Evolutionary conservation across 2,888 invertebrate genomes (phyloP).

Genomic region (Lochmaea capreae): DNA sequence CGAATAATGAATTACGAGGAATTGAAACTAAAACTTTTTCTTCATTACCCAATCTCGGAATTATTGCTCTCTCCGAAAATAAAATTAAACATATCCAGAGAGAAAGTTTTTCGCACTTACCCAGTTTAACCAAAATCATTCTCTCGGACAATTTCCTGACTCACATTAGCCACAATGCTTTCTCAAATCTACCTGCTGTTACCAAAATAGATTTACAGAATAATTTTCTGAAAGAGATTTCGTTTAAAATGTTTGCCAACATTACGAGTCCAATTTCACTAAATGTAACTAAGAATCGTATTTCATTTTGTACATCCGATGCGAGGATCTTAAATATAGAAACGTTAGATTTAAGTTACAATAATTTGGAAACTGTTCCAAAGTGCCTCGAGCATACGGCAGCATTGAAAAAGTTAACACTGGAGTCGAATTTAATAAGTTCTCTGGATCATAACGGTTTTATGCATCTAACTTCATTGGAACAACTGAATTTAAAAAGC

Average conservation of each 20-base stretch:
- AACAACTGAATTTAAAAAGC: slow-evolving; percentile 78
- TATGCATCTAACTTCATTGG: slow-evolving; percentile 76
- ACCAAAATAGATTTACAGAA: slow-evolving; percentile 84
- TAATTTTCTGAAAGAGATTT: slow-evolving; percentile 79
- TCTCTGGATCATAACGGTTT: slow-evolving; percentile 80
- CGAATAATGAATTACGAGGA: slow-evolving; percentile 81
- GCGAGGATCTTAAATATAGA: slow-evolving; percentile 72
- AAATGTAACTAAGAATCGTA: slow-evolving; percentile 81
- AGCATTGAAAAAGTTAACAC: slow-evolving; percentile 75
- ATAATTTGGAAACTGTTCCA: slow-evolving; percentile 75
- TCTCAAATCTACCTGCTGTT: slow-evolving; percentile 80
- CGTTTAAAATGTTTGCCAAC: slow-evolving; percentile 76
- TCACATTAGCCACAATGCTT: slow-evolving; percentile 78
- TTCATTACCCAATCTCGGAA: slow-evolving; percentile 78
- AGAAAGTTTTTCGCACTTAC: slow-evolving; percentile 81
- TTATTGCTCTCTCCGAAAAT: slow-evolving; percentile 83
- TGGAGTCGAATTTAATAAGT: slow-evolving; percentile 80
- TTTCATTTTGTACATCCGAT: slow-evolving; percentile 66
- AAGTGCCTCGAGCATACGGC: slow-evolving; percentile 76
- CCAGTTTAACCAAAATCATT: slow-evolving; percentile 83
- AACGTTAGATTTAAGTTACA: slow-evolving; percentile 78
- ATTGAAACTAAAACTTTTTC: slow-evolving; percentile 79
- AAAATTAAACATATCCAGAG: slow-evolving; percentile 77
- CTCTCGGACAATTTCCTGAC: slow-evolving; percentile 84
- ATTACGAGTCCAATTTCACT: slow-evolving; percentile 78